Base-by-base conservation (phyloP, 1,140 invertebrate species). In the Procambarus clarkii region DNA sequence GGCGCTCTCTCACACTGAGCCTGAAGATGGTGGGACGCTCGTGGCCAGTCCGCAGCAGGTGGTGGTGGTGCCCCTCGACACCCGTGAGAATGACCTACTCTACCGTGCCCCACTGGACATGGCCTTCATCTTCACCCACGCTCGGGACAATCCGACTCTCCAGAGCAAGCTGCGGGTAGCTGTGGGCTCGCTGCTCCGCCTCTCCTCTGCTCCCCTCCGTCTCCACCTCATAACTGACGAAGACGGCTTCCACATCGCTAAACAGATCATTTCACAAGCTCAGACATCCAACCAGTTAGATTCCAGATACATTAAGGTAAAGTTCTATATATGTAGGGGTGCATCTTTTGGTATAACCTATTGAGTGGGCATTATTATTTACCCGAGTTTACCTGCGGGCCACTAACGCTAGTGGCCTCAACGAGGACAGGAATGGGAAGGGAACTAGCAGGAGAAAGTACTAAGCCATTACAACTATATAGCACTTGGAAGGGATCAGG, bases 171-270 rank as follows among this genome's bases (percentile, higher is more conserved):
- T 97, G 90, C 94, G 94, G 81, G 95, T 95, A 46, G 96, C 96
- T 92, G 94, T 96, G 2, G 94, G 95, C 7, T 96, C 96, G 11
- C 94, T 97, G 64, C 93, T 97, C 2, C 95, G 93, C 77, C 92
- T 95, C 69, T 93, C 95, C 2, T 94, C 95, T 34, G 95, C 96
- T 5, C 94, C 95, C 74, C 93, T 97, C 71, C 95, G 95, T 69
- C 95, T 97, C 45, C 96, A 97, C 93, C 95, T 97, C 2, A 96
- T 97, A 81, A 96, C 95, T 1, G 97, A 97, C 94, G 94, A 95
- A 3, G 94, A 95, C 8, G 97, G 97, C 94, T 95, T 95, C 93
- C 82, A 93, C 4, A 95, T 97, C 79, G 96, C 96, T n/a, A 93
- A 95, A 76, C 94, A 95, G 44, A 95, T 97, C 24, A 93, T 96